phyloP scores from a whole-genome alignment of 2,888 invertebrate genomes.

The Phaonia tiefii region DNA sequence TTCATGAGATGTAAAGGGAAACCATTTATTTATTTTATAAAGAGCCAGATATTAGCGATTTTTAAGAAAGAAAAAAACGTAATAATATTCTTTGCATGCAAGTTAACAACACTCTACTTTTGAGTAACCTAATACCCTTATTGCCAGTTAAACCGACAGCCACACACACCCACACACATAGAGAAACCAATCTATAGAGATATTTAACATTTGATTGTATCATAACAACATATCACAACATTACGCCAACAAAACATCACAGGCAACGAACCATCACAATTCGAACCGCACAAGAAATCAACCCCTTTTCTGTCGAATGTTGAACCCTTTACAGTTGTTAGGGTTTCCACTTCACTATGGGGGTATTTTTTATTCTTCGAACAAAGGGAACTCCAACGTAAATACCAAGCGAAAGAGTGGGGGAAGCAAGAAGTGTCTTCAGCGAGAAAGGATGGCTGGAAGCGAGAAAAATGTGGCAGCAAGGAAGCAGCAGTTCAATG shows the following conservation, averaged over 20 bases:
- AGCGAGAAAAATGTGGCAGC: neutral
- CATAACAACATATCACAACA: conserved; percentile 34
- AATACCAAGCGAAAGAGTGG: neutral
- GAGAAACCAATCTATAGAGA: neutral
- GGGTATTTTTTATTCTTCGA: conserved; percentile 2
- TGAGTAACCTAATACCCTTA: no score
- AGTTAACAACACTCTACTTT: no score
- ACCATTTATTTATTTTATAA: no score
- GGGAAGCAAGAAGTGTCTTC: neutral
- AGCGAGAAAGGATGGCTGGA: neutral
- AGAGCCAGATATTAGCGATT: no score
- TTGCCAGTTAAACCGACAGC: neutral
- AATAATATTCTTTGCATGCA: no score
- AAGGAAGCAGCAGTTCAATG: conserved; percentile 41
- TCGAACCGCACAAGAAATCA: neutral
- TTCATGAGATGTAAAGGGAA: no score
- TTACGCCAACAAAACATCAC: conserved; percentile 11
- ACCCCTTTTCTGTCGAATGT: conserved; percentile 11
- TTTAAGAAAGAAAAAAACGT: no score
- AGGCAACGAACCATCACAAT: neutral
- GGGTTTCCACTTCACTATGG: conserved; percentile 14
- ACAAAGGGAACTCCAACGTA: neutral
- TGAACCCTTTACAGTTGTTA: conserved; percentile 19
- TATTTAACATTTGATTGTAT: conserved; percentile 35
- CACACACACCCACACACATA: neutral